Evolutionary conservation across 92 coral and sea anemone genomes (phyloP).

Genomic region (Paramuricea clavata): DNA sequence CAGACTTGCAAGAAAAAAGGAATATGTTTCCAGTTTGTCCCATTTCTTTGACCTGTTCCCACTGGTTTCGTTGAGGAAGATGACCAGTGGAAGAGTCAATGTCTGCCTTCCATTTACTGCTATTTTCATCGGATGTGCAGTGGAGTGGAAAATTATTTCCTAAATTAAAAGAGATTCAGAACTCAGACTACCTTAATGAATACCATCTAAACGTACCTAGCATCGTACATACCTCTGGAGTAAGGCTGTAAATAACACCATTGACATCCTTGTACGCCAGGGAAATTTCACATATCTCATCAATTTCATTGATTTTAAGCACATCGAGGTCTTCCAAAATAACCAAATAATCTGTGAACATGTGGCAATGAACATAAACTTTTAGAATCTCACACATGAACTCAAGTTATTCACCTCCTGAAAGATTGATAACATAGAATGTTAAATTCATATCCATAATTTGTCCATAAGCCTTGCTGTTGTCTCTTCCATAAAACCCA

Average conservation of each 20-base stretch:
- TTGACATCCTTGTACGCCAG: slow-evolving; percentile 56
- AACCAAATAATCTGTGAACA: neutral
- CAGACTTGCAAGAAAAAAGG: slow-evolving; percentile 20
- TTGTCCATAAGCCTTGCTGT: neutral
- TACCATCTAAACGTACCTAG: too few relatives aligned
- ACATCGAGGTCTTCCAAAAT: neutral
- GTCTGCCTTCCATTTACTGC: neutral
- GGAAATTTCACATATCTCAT: slow-evolving; percentile 80
- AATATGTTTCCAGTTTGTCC: slow-evolving; percentile 26
- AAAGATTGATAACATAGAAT: neutral
- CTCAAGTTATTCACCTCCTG: neutral
- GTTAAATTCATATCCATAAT: neutral
- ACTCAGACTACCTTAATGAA: too few relatives aligned
- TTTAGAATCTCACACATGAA: neutral
- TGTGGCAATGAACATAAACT: neutral
- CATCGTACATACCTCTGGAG: too few relatives aligned
- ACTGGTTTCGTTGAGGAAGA: neutral
- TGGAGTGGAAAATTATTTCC: too few relatives aligned
- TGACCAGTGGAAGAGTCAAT: neutral
- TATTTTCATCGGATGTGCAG: slow-evolving; percentile 1
- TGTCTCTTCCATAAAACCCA: neutral
- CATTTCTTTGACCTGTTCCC: slow-evolving; percentile 19
- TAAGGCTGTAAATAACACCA: slow-evolving; percentile 37
- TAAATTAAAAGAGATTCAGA: too few relatives aligned
- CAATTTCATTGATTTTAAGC: neutral